Evolutionary conservation across 1,140 invertebrate genomes (phyloP).

Genomic region (Hetaerina americana): DNA sequence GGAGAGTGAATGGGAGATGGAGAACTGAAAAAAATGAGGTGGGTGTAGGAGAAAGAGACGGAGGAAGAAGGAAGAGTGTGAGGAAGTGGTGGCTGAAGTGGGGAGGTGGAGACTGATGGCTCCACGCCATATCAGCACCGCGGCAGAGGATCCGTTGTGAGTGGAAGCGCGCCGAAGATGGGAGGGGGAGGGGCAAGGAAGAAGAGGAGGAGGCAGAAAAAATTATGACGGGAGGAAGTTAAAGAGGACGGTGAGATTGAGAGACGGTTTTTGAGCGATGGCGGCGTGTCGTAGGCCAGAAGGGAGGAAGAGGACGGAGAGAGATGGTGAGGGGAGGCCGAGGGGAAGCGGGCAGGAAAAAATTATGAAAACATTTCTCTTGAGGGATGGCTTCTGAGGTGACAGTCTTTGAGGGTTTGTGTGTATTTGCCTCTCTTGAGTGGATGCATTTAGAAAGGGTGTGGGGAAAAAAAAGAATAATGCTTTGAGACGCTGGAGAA

Average conservation of each 20-base stretch:
- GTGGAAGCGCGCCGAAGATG: too few species aligned
- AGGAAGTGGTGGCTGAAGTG: not conserved
- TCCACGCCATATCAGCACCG: not conserved
- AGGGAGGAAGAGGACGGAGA: not conserved
- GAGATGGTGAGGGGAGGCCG: not conserved
- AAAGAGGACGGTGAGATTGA: not conserved
- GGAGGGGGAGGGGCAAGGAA: too few species aligned
- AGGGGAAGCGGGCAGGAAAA: not conserved
- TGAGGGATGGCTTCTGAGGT: not conserved
- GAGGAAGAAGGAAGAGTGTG: too few species aligned
- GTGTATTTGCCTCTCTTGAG: too few species aligned
- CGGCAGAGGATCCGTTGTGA: not conserved
- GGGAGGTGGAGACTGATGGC: not conserved
- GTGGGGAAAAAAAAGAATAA: too few species aligned
- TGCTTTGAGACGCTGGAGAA: too few species aligned
- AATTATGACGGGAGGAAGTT: not conserved
- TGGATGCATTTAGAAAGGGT: too few species aligned
- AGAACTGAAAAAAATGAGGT: too few species aligned
- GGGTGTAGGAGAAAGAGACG: too few species aligned
- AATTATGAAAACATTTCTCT: not conserved
- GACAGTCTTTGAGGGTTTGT: too few species aligned
- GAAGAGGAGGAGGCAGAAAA: not conserved
- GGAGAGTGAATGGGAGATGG: too few species aligned
- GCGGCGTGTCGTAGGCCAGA: not conserved
- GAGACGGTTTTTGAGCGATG: not conserved